Evolutionary conservation across 2,113 vertebrate species (phyloP).

Genomic region (Coregonus clupeaformis): DNA sequence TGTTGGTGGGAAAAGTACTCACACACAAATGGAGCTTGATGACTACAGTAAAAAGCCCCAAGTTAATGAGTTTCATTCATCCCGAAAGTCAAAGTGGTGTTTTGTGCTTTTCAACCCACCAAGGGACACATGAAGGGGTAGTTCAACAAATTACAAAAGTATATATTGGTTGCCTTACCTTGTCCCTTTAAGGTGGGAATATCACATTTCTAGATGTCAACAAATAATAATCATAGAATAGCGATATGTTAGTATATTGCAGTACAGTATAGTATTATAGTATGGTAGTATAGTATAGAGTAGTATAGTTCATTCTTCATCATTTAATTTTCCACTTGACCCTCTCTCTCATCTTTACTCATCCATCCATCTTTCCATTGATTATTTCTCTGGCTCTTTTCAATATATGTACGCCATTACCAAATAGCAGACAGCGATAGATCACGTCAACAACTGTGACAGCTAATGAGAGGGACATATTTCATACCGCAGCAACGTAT

Average conservation of each 20-base stretch:
- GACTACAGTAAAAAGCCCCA: constrained; percentile 14
- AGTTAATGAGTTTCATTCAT: constrained; percentile 1
- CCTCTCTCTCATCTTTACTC: constrained; percentile 48
- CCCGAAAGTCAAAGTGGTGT: constrained; percentile 18
- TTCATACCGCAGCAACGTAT: constrained; percentile 40
- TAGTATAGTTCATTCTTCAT: background rate
- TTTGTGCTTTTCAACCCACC: constrained; percentile 3
- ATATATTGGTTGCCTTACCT: background rate
- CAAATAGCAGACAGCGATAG: constrained; percentile 57
- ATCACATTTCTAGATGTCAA: too few relatives aligned
- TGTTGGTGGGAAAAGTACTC: constrained; percentile 31
- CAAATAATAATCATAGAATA: too few relatives aligned
- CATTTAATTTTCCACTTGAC: constrained; percentile 62
- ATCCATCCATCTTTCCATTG: constrained; percentile 58
- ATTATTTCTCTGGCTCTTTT: constrained; percentile 54
- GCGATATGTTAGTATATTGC: too few relatives aligned
- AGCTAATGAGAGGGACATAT: constrained; percentile 64
- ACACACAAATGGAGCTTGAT: constrained; percentile 36
- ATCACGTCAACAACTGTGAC: constrained; percentile 61
- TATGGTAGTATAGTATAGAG: too few relatives aligned
- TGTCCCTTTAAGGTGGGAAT: background rate
- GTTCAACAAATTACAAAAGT: background rate
- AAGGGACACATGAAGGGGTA: background rate
- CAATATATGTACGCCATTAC: constrained; percentile 55
- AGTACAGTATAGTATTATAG: too few relatives aligned